Percentiles rank a stretch among this genome's conserved stretches.
Conservation (phyloP, 2,113 vertebrate species). For the Catagonus wagneri region DNA sequence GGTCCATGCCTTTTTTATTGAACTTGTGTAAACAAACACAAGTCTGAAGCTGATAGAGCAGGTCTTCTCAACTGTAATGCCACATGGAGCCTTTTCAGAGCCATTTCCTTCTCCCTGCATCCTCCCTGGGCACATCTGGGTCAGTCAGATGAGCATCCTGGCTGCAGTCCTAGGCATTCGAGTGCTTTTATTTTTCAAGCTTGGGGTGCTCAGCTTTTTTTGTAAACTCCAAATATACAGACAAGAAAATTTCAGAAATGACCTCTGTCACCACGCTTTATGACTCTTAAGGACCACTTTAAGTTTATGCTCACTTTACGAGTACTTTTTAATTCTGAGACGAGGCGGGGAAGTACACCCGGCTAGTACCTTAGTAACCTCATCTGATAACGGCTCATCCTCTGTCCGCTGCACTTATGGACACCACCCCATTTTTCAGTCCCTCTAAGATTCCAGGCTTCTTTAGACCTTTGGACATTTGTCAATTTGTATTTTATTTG, state of each 20-base stretch:
- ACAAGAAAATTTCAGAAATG: neutral
- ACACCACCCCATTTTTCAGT: neutral
- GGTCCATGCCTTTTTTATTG: neutral
- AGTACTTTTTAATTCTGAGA: neutral
- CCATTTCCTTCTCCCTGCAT: neutral
- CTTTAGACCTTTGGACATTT: neutral
- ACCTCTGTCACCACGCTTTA: neutral
- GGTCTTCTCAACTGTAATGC: neutral
- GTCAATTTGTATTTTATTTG: neutral
- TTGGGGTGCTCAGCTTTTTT: neutral
- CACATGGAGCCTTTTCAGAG: neutral
- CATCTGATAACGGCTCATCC: neutral
- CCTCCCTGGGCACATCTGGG: neutral
- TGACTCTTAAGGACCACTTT: neutral
- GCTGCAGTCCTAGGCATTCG: neutral
- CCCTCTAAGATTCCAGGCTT: neutral
- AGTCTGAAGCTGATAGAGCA: neutral
- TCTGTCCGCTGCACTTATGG: neutral
- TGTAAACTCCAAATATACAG: constrained; percentile 23
- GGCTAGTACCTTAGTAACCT: neutral
- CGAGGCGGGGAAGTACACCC: neutral
- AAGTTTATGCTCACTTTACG: neutral
- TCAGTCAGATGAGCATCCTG: neutral
- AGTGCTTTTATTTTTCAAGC: constrained; percentile 20
- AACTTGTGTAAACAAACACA: constrained; percentile 50